These are phyloP conservation scores for Drosophila suzukii DNA, from an alignment of 1,140 invertebrate genomes.

Conservation along the genomic window DNA sequence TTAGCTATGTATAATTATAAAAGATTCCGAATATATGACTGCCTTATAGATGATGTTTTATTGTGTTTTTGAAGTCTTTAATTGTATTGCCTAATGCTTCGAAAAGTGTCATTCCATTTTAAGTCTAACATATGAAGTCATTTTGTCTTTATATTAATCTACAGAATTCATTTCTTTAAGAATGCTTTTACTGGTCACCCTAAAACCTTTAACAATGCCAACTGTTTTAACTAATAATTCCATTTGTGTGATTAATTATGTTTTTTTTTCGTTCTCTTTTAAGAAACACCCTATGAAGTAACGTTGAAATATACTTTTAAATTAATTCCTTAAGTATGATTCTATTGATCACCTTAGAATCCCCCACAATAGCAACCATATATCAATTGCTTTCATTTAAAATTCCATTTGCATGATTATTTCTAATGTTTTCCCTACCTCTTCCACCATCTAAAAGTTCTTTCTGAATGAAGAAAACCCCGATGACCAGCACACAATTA, in stretches of 20 bases:
- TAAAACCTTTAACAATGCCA: too few relatives aligned
- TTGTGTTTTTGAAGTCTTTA: neutral
- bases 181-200: too few relatives aligned
- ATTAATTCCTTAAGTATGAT: too few relatives aligned
- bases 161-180: neutral
- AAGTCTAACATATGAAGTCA: neutral
- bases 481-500: slow-evolving; percentile 25
- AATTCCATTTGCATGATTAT: neutral
- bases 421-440: neutral
- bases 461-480: neutral
- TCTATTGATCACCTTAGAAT: neutral
- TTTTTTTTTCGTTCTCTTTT: too few relatives aligned
- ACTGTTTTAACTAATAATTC: too few relatives aligned
- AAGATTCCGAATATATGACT: neutral
- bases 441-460: neutral
- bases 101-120: neutral
- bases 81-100: neutral
- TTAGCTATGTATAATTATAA: neutral
- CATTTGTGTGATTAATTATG: too few relatives aligned
- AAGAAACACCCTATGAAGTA: too few relatives aligned
- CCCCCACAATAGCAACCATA: neutral
- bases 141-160: neutral
- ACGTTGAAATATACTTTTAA: too few relatives aligned
- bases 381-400: neutral
- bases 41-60: neutral